Base-by-base conservation (phyloP, 2,797 vertebrate species). In the Enteromius afrohamiltoni region DNA sequence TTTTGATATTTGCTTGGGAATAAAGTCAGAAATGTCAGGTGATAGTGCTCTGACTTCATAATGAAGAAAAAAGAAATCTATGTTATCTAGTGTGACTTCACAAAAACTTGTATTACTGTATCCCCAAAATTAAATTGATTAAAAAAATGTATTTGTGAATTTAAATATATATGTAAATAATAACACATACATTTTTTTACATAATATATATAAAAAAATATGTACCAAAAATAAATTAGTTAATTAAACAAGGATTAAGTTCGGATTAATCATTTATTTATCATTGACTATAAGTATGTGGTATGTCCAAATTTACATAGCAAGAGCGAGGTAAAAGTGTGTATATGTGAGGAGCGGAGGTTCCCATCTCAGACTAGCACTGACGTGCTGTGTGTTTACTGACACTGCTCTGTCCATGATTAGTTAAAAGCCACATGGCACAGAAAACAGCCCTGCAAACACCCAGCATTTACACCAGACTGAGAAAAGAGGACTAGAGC, bases 361-460 rank as follows among this genome's bases (percentile, higher is more conserved):
- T 64, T 78, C 82, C 53, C 65, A 37, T 78, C 42, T 34, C 26
- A 40, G 75, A 62, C 40, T 47, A 58, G 73, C 73, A 47, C 49
- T 26, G 49, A n/a, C 40, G 65, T 40, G 65, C 62, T 71, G 82
- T 78, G 75, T 40, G 75, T 78, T 83, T 70, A 78, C 82, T 70
- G 65, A 71, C 40, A 83, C 76, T 62, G n/a, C 64, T 83, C 82
- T 77, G 65, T 60, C 21, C 67, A 10, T 71, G 82, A 83, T 78
- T 83, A 78, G 51, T 77, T 77, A 68, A 83, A 42, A 78, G 26
- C 75, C 82, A 83, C 82, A 64, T 83, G 82, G 75, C 75, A 71
- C 65, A 71, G 42, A 71, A 77, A 71, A 78, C 51, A 77, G 65
- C 40, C 45, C 51, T 8, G 74, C 74, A 83, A 77, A 83, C 75